Evolutionary conservation across 2,113 vertebrate genomes (phyloP), one percentile per base, ranked within the genome.

Genomic region (Rallus limicola): DNA sequence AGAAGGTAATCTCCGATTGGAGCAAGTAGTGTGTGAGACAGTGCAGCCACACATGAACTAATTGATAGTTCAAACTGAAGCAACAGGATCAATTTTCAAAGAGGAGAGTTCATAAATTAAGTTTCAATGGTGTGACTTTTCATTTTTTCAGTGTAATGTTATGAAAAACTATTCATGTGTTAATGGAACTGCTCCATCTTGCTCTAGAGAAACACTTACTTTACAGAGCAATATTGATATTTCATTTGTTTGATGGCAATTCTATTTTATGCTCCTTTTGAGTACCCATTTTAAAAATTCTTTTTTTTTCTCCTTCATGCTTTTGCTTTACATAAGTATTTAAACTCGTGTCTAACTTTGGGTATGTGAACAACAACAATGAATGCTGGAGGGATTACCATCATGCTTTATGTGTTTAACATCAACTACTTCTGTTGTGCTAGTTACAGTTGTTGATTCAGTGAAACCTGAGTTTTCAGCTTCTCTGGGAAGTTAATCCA

Each of bases 401-500:
- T 71, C 15, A 24, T 3, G 12, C 20, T 65, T 44, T 53, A 9
- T 44, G 1, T 36, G 40, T 53, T 79, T 87, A 46, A 84, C 77
- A 68, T 64, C 38, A 82, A 4, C 60, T 64, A 4, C 50, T 79
- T 82, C 36, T 72, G 25, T 72, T 64, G 31, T 58, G 33, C 28
- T 65, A 21, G 14, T 24, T 58, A 29, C 17, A 88, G 50, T 34
- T 76, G 44, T 14, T 80, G 87, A 62, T 69, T 79, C 25, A 63
- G 25, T 28, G 31, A 76, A 94, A 85, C 3, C 9, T 82, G 75
- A 65, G n/a, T 92, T 83, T 71, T 71, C 10, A 84, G 29, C 16
- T 89, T 86, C 58, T 79, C 74, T 87, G 44, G 40, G 50, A 95
- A 91, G 85, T 90, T 80, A 80, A 70, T 95, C 67, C 16, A 40